Evolutionary conservation across 1,140 invertebrate genomes (phyloP), one percentile per base, ranked within the genome.

Genomic region (Drosophila tsacasi): DNA sequence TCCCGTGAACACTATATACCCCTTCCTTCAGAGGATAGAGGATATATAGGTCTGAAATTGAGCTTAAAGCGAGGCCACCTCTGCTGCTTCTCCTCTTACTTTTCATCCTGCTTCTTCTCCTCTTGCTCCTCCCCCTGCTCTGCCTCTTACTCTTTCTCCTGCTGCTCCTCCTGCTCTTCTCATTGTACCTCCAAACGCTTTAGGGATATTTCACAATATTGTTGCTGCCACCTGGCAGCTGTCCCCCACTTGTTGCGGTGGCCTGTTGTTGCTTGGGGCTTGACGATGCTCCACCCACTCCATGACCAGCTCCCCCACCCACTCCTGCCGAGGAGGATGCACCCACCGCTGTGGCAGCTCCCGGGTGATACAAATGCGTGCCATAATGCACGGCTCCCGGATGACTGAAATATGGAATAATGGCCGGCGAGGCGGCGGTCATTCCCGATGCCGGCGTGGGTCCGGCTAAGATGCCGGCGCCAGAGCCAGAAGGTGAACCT

Each of bases 141-240:
- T 49, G 58, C 49, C 13, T 62, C n/a, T n/a, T n/a, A n/a, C n/a
- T n/a, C n/a, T n/a, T n/a, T 21, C 27, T 69, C 35, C 5, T 67
- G 17, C 1, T 60, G 30, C 9, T 54, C 23, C 21, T 66, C 52
- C 25, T 40, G 19, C n/a, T 32, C 32, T 42, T 47, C 35, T 39
- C 50, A 39, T 42, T 66, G 47, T 61, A 30, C 21, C 39, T 32
- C 25, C 50, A 27, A 78, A 19, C 49, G 59, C 76, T 61, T 84
- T 81, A 90, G 74, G 84, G 84, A 90, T 89, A 89, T 71, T 89
- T 89, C 54, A 89, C 85, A 79, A 89, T 81, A 81, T 84, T 89
- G 49, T 76, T 81, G 30, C 63, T 72, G 83, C 67, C 83, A 80
- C 83, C 83, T 80, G 80, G 37, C 63, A 77, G 44, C 42, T 63